Evolutionary conservation across 2,797 vertebrate genomes (phyloP), one percentile per base, ranked within the genome.

Genomic region (Micropoecilia bifurca): DNA sequence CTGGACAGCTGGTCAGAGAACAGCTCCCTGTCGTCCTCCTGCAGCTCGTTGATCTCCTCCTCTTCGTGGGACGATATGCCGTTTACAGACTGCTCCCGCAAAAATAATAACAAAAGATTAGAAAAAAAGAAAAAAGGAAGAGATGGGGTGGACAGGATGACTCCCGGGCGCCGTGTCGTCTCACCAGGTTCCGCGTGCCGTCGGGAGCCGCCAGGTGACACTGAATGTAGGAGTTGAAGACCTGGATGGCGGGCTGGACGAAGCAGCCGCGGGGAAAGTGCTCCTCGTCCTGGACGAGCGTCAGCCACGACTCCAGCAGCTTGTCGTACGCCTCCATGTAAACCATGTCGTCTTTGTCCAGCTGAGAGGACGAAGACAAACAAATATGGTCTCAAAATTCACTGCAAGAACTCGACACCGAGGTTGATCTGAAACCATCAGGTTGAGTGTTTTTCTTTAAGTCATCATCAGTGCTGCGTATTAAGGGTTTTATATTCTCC

Each of bases 311-410:
- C 92, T 99, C 99, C 91, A 99, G 92, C 84, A 99, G 95, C 87
- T 97, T 98, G 91, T 99, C 99, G 73, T 99, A 99, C 0, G 99
- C 99, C 92, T 99, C 98, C 98, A 99, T 99, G 91, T 99, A 99
- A 13, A 99, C 97, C 98, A 99, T 99, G 92, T 99, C 98, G 83
- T 99, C 98, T 87, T 99, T 99, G 90, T 99, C 98, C 94, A 99
- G 95, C 98, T 99, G 87, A 50, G 25, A 20, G 33, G 39, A 25
- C 1, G 13, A 33, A 5, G 74, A 28, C 22, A 28, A 3, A 57
- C 22, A 12, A 10, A 28, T 28, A 71, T 10, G 12, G 33, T 8
- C 6, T 20, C 61, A 36, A 63, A 63, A 63, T 16, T 30, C 13
- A 61, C 10, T 33, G 57, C 28, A 61, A 28, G 30, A 14, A 2